Percentiles rank a stretch among this genome's conserved stretches.
These are phyloP conservation scores for Myotis lucifugus DNA, from an alignment of 2,113 vertebrate genomes.

Conservation along the genomic window DNA sequence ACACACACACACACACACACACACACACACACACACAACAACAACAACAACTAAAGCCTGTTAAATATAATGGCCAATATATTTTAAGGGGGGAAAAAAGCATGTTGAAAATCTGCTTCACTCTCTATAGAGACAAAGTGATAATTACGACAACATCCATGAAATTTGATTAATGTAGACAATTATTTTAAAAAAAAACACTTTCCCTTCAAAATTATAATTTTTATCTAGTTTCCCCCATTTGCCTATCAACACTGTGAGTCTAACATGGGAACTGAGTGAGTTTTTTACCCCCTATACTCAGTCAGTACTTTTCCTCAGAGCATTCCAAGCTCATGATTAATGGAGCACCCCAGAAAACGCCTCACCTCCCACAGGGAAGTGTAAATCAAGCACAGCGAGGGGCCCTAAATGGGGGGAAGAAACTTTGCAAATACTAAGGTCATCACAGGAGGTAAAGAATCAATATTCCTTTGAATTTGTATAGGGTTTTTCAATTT, in stretches of 20 bases:
- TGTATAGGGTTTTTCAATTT: neutral
- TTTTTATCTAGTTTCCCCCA: neutral
- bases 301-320: neutral
- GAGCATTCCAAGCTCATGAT: neutral
- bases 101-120: conserved; percentile 12
- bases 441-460: neutral
- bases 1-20: neutral
- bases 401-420: neutral
- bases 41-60: neutral
- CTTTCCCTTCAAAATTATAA: neutral
- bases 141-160: neutral
- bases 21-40: neutral
- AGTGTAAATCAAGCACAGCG: neutral
- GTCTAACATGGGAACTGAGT: neutral
- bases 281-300: neutral
- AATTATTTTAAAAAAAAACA: neutral
- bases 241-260: neutral
- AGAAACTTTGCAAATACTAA: neutral
- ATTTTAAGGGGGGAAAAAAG: neutral
- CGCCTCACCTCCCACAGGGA: neutral
- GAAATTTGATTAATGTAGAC: neutral
- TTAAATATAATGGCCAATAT: conserved; percentile 55
- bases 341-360: neutral
- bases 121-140: neutral
- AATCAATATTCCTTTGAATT: neutral